Percentiles rank a stretch among this genome's conserved stretches.
phyloP scores from a whole-genome alignment of 2,113 vertebrate genomes.

The Oreocharis arfaki region DNA sequence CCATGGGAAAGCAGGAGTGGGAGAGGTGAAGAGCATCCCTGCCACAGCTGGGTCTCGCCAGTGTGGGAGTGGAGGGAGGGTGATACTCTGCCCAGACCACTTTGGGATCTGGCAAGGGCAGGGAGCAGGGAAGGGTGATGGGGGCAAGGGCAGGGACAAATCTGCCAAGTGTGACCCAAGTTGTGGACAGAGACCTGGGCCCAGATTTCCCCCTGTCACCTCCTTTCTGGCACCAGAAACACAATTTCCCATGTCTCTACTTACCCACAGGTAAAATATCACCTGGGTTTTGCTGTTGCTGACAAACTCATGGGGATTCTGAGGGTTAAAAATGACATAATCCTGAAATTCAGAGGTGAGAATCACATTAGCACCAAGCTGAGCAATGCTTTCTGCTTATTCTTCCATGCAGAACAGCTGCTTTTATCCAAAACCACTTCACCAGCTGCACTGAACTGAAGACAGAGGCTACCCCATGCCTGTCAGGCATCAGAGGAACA shows the following conservation, averaged over 20 bases:
- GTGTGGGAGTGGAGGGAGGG: background rate
- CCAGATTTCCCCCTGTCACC: fast-evolving
- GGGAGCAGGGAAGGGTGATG: background rate
- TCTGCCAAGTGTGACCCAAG: background rate
- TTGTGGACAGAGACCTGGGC: background rate
- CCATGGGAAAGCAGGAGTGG: background rate
- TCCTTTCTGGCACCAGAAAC: background rate
- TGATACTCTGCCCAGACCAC: background rate
- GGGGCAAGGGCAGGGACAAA: background rate
- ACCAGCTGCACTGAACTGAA: background rate
- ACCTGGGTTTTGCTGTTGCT: slow-evolving; percentile 83
- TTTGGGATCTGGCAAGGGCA: background rate
- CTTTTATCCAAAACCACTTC: background rate
- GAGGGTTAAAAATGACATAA: slow-evolving; percentile 80
- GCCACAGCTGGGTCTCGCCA: background rate
- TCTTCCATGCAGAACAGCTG: background rate
- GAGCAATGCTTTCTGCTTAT: background rate
- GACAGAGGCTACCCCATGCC: fast-evolving
- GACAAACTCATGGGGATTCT: slow-evolving; percentile 78
- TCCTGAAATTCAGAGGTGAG: slow-evolving; percentile 59
- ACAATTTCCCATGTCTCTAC: background rate
- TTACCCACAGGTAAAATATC: slow-evolving; percentile 86
- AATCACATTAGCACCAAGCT: background rate
- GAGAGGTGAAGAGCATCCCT: background rate
- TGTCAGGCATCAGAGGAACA: background rate